Conservation (phyloP, 2,888 invertebrate species). For the Belgica antarctica region DNA sequence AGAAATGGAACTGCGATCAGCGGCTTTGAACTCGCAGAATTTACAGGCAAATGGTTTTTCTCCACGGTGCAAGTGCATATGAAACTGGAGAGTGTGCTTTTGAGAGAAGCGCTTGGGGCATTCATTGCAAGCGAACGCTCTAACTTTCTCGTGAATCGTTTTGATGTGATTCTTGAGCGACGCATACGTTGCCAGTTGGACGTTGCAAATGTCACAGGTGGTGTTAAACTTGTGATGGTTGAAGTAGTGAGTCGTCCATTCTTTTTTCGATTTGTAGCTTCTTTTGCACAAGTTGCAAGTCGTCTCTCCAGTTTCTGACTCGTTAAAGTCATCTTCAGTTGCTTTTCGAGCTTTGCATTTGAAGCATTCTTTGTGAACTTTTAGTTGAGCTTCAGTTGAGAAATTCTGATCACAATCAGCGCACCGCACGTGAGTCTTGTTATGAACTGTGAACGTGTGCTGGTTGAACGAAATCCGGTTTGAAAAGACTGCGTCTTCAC, state of each 20-base stretch:
- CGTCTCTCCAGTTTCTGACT: background rate
- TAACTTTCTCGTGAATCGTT: background rate
- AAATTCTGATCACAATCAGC: background rate
- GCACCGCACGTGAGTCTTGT: background rate
- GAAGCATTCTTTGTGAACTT: conserved; percentile 3
- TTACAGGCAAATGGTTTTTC: background rate
- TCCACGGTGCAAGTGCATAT: background rate
- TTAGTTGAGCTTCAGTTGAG: background rate
- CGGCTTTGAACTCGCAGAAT: background rate
- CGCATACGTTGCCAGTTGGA: background rate
- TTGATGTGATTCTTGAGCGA: conserved; percentile 11
- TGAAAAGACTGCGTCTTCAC: background rate
- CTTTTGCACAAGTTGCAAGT: background rate
- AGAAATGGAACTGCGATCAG: background rate
- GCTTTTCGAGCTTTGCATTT: conserved; percentile 14
- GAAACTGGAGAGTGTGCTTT: background rate
- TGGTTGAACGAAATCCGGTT: background rate
- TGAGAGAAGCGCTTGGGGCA: background rate
- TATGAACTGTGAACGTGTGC: background rate
- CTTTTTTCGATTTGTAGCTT: background rate
- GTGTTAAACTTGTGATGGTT: conserved; percentile 1
- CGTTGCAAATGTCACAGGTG: background rate
- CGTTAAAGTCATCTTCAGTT: background rate
- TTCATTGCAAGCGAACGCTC: background rate
- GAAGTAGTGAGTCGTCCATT: conserved; percentile 8